Evolutionary conservation across 2,797 vertebrate genomes (phyloP).

Genomic region (Aselliscus stoliczkanus): DNA sequence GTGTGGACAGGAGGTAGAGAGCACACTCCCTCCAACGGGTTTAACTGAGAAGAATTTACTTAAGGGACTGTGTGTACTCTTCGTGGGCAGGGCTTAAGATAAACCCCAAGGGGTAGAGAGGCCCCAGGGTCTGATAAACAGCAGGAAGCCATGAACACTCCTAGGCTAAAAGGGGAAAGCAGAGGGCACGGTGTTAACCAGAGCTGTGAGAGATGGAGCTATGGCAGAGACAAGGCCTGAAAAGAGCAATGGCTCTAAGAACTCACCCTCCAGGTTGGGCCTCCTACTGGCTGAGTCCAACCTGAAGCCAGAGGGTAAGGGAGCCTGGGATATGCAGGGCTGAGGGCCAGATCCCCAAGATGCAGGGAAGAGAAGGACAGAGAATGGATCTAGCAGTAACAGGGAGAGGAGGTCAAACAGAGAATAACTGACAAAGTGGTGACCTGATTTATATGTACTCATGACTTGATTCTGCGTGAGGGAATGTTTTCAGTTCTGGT

Average conservation of each 20-base stretch:
- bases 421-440: not conserved
- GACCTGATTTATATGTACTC: not conserved
- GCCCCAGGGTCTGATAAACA: not conserved
- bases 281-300: not conserved
- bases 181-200: not conserved
- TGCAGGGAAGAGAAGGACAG: not conserved
- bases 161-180: not conserved
- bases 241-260: not conserved
- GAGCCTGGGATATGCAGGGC: not conserved
- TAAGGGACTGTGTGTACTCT: not conserved
- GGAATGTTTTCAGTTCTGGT: not conserved
- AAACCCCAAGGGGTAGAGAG: not conserved
- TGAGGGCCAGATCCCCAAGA: not conserved
- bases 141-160: not conserved
- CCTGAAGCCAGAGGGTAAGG: not conserved
- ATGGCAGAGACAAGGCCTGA: not conserved
- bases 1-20: not conserved
- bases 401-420: not conserved
- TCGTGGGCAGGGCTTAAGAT: not conserved
- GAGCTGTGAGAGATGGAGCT: not conserved
- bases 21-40: not conserved
- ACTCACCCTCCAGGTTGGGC: not conserved
- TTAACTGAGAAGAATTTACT: conserved; percentile 6
- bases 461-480: not conserved
- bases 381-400: not conserved